phyloP scores from a whole-genome alignment of 2,888 invertebrate genomes.

The Enchytraeus crypticus region DNA sequence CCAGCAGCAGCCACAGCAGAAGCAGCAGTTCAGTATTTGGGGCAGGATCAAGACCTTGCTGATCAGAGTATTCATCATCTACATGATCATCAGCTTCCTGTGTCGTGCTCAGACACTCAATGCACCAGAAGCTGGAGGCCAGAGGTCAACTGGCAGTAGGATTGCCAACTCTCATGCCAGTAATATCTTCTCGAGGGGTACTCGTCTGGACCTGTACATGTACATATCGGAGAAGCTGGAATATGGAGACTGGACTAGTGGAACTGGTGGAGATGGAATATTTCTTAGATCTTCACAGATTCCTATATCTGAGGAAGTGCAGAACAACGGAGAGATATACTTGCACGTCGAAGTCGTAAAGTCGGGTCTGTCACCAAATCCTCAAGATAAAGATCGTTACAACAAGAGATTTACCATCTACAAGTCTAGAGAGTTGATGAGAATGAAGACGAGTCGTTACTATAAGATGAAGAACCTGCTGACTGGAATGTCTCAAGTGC shows the following conservation, averaged over 20 bases:
- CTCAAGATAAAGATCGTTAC: constrained; percentile 59
- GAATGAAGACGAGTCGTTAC: constrained; percentile 77
- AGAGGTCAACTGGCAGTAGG: constrained; percentile 29
- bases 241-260: constrained; percentile 86
- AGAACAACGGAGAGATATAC: constrained; percentile 87
- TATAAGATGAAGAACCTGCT: constrained; percentile 83
- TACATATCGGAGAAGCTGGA: constrained; percentile 73
- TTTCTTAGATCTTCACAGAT: constrained; percentile 62
- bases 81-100: constrained; percentile 84
- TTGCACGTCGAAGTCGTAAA: constrained; percentile 81
- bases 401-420: constrained; percentile 65
- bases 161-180: constrained; percentile 45
- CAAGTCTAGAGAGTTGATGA: constrained; percentile 69
- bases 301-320: constrained; percentile 47
- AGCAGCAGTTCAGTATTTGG: constrained; percentile 19
- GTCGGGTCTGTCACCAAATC: constrained; percentile 72
- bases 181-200: constrained; percentile 61
- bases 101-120: constrained; percentile 65
- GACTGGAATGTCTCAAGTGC: constrained; percentile 76
- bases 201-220: constrained; percentile 74
- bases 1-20: constrained; percentile 8
- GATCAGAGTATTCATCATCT: constrained; percentile 73
- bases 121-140: constrained; percentile 48
- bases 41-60: constrained; percentile 67
- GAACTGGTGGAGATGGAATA: constrained; percentile 69